Conservation (phyloP, 1,140 invertebrate species). For the Drosophila tani region DNA sequence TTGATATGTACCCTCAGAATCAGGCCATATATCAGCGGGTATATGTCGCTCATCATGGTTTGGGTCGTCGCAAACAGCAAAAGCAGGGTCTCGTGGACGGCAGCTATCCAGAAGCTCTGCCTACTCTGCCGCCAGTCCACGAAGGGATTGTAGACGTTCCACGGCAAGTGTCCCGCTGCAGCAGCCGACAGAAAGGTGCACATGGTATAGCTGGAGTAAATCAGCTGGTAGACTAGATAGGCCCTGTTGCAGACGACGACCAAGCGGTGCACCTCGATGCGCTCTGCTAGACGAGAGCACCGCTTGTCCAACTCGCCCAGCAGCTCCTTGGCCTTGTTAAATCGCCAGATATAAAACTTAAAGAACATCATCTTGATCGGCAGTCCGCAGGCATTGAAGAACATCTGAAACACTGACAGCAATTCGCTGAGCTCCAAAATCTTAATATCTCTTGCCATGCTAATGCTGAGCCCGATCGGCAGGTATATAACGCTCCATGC, state of each 20-base stretch:
- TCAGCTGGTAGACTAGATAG: slow-evolving; percentile 23
- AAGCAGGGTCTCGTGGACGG: slow-evolving; percentile 9
- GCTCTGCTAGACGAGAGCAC: slow-evolving; percentile 13
- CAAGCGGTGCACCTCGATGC: slow-evolving; percentile 25
- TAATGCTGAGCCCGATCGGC: slow-evolving; percentile 38
- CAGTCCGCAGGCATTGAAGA: slow-evolving; percentile 38
- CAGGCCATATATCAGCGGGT: slow-evolving; percentile 33
- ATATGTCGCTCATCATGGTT: slow-evolving; percentile 33
- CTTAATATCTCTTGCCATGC: slow-evolving; percentile 33
- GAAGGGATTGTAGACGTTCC: slow-evolving; percentile 50
- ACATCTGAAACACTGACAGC: slow-evolving; percentile 43
- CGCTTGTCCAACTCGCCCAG: slow-evolving; percentile 42
- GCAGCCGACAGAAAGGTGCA: slow-evolving; percentile 14
- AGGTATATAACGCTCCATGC: slow-evolving; percentile 24
- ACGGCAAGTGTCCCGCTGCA: slow-evolving; percentile 21
- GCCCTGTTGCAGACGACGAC: slow-evolving; percentile 36
- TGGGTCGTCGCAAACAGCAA: slow-evolving; percentile 8
- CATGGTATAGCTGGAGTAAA: slow-evolving; percentile 20
- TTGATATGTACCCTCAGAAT: slow-evolving; percentile 31
- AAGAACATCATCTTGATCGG: slow-evolving; percentile 17
- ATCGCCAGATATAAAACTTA: slow-evolving; percentile 10
- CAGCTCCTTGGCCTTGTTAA: slow-evolving; percentile 20
- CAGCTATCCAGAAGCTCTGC: slow-evolving; percentile 16
- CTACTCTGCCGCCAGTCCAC: slow-evolving; percentile 37
- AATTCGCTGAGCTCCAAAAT: slow-evolving; percentile 40